Base-by-base conservation (phyloP, 2,888 invertebrate species). In the Papilio protenor region DNA sequence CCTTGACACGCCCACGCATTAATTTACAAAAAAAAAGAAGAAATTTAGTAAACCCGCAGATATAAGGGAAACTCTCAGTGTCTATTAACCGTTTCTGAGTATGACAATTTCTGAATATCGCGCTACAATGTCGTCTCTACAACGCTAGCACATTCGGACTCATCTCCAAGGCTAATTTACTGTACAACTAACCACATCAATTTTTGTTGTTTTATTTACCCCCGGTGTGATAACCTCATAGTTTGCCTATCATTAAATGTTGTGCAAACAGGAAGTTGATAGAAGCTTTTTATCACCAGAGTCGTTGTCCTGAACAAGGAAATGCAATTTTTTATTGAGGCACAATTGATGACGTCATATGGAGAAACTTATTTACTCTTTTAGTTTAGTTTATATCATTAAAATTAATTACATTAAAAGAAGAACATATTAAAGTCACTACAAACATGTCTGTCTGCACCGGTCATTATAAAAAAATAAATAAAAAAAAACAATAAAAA, bases 231-330 rank as follows among this genome's bases (percentile, higher is more conserved):
- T 40, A 40, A 12, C 40, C n/a, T 40, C 40, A 57, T 40, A 40
- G 14, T 73, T 27, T 52, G n/a, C 2, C 33, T 40, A 40, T 14
- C 40, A 52, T 74, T 3, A 23, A 14, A 27, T 11, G 40, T 69
- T 69, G 52, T 8, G 8, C 21, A 61, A 75, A 69, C 21, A 40
- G 75, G 75, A 52, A 33, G 55, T 49, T 40, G 75, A 66, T 75
- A 52, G 52, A 52, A 66, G 52, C 45, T 3, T 14, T 27, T 75
- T 75, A 75, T 75, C 75, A 55, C 16, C 23, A 23, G 40, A 75
- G 66, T 75, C 75, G 18, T 55, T 69, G 75, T 40, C 40, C 75
- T 75, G 66, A 14, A 75, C 72, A 18, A 52, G 72, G 72, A 55
- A 72, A 72, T 40, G 61, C 66, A 69, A 18, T 45, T n/a, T 45